A percentile compares a stretch with the other conserved stretches of the same genome.
phyloP scores from a whole-genome alignment of 2,888 invertebrate species.

The Chrysolina oricalcia region DNA sequence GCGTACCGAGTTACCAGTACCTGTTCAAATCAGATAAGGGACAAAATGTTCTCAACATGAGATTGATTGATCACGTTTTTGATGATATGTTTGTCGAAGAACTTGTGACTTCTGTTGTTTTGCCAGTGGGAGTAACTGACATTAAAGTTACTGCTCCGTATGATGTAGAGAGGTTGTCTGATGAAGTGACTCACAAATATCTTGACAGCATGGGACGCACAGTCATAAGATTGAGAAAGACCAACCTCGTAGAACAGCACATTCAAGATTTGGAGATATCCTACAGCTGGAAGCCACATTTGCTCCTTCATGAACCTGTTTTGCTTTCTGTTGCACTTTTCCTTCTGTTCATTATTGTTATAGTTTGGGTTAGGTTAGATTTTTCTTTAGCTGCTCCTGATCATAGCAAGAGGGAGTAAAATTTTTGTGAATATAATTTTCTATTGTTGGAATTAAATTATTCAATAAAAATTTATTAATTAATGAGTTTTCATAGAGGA shows the following conservation, averaged over 20 bases:
- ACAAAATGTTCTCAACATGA: slow-evolving; percentile 88
- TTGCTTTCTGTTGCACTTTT: slow-evolving; percentile 92
- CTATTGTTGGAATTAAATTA: not conserved
- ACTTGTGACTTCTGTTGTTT: slow-evolving; percentile 87
- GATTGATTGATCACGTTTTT: slow-evolving; percentile 96
- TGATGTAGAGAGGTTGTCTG: slow-evolving; percentile 81
- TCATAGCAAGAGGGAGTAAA: slow-evolving; percentile 74
- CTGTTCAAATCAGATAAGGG: slow-evolving; percentile 86
- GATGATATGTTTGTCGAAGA: slow-evolving; percentile 98
- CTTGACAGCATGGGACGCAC: slow-evolving; percentile 94
- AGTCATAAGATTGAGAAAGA: slow-evolving; percentile 86
- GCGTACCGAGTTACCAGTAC: slow-evolving; percentile 97
- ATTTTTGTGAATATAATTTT: slow-evolving; percentile 21
- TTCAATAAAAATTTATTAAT: not conserved
- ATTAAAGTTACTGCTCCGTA: slow-evolving; percentile 89
- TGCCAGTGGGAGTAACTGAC: slow-evolving; percentile 94
- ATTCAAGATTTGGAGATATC: slow-evolving; percentile 94
- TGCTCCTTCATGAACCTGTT: slow-evolving; percentile 95
- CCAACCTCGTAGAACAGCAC: slow-evolving; percentile 95
- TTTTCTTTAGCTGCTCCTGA: slow-evolving; percentile 83
- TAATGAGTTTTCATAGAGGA: too few relatives aligned
- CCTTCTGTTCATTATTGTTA: slow-evolving; percentile 90
- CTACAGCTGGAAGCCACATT: slow-evolving; percentile 88
- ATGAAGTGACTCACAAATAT: slow-evolving; percentile 91
- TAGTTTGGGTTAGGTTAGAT: slow-evolving; percentile 95